Evolutionary conservation across 1,140 invertebrate species (phyloP), one percentile per base, ranked within the genome.

Genomic region (Ceratosolen solmsi): DNA sequence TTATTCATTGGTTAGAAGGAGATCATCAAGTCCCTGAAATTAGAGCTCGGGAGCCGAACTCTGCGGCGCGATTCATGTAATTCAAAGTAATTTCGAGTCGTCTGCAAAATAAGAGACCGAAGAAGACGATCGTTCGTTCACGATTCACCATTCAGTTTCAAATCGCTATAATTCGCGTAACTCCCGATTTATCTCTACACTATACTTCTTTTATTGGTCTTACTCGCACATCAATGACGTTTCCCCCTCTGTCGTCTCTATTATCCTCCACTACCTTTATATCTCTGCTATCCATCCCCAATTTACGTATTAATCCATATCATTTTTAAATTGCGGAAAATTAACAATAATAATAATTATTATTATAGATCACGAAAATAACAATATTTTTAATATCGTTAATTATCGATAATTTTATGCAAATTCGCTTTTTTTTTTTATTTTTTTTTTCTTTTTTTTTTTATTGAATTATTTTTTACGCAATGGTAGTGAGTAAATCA

Each of bases 151-250:
- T 80, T 74, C 46, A 74, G 20, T 27, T 63, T 60, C 70, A 41
- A 70, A 81, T 81, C 79, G n/a, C 8, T 49, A 33, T 70, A 70
- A 81, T 81, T 81, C 60, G 36, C 73, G 33, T 81, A 30, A 81
- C 30, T 81, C 4, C 30, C 72, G 33, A 68, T 27, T 75, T 81
- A 76, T 76, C 72, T 74, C n/a, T 13, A 56, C 8, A 20, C 27
- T 58, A 72, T 17, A 25, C n/a, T 46, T 68, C 41, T 27, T 70
- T 54, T 56, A 33, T 56, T 46, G 13, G 30, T 33, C 25, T 60
- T 5, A 15, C 1, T 25, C 13, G 8, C 20, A 7, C 54, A 15
- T 38, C 30, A 38, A 2, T 1, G 1, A 15, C 8, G 51, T 74
- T 7, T 73, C 71, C 33, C 33, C 15, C 65, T 22, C 65, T n/a